Percentiles rank a stretch among this genome's conserved stretches.
Conservation (phyloP, 2,888 invertebrate genomes). For the Ophraella communa region DNA sequence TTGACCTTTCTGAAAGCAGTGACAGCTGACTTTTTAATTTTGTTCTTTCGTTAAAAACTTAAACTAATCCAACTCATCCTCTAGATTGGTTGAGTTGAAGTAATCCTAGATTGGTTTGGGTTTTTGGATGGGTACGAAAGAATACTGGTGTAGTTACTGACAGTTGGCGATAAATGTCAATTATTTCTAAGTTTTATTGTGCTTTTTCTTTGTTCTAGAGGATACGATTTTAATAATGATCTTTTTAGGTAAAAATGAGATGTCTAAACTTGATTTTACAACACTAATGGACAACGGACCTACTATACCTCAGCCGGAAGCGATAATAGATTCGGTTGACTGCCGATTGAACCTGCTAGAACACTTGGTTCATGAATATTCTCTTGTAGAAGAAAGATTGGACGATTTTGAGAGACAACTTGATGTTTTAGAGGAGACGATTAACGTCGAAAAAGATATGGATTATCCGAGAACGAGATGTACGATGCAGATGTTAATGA, state of each 20-base stretch:
- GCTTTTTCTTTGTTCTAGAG: neutral
- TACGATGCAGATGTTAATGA: constrained; percentile 75
- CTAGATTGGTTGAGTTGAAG: too few species aligned
- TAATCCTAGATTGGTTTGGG: too few species aligned
- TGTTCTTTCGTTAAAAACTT: too few species aligned
- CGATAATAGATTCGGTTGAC: constrained; percentile 79
- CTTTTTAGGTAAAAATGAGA: constrained; percentile 27
- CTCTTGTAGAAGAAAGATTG: constrained; percentile 73
- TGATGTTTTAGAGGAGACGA: constrained; percentile 68
- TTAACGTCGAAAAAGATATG: constrained; percentile 66
- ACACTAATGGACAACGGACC: constrained; percentile 50
- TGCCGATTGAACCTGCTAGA: constrained; percentile 79
- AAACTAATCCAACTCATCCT: too few species aligned
- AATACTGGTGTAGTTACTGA: too few species aligned
- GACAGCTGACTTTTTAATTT: too few species aligned
- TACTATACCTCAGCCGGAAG: constrained; percentile 78
- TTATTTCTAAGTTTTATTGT: too few species aligned
- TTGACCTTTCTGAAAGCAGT: too few species aligned
- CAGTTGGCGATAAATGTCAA: too few species aligned
- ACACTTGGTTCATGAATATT: constrained; percentile 79
- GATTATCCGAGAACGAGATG: constrained; percentile 73
- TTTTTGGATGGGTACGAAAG: too few species aligned
- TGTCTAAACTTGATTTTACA: constrained; percentile 45
- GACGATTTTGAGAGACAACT: constrained; percentile 79
- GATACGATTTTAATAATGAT: neutral